Evolutionary conservation across 2,888 invertebrate genomes (phyloP).

Genomic region (Orchesellides sinensis): DNA sequence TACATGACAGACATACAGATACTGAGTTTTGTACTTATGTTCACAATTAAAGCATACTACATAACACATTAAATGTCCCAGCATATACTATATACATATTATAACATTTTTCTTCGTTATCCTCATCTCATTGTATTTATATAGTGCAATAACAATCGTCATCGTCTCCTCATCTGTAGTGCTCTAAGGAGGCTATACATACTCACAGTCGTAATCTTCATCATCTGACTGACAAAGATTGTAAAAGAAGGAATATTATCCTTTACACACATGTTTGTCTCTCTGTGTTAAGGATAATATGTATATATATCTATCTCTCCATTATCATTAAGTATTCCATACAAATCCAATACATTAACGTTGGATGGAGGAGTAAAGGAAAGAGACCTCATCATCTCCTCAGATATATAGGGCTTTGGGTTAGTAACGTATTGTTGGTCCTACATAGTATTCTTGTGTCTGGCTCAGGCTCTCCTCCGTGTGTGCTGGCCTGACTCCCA

Average conservation of each 20-base stretch:
- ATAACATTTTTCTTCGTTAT: too few species aligned
- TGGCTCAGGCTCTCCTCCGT: conserved; percentile 11
- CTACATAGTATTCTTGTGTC: conserved; percentile 23
- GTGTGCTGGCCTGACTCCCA: conserved; percentile 3
- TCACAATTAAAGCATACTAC: too few species aligned
- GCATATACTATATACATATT: too few species aligned
- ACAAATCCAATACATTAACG: not conserved
- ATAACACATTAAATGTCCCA: too few species aligned
- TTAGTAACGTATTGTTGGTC: conserved; percentile 39
- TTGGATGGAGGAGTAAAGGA: not conserved
- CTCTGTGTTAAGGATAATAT: not conserved
- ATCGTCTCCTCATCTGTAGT: too few species aligned
- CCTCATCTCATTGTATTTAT: too few species aligned
- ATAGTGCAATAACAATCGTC: too few species aligned
- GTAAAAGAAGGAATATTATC: conserved; percentile 17
- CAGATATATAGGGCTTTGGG: conserved; percentile 60
- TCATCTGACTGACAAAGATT: conserved; percentile 26
- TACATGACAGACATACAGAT: too few species aligned
- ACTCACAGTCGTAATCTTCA: conserved; percentile 23
- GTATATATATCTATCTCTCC: not conserved
- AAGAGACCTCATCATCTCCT: not conserved
- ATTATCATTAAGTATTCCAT: not conserved
- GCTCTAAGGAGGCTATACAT: too few species aligned
- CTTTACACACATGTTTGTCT: too few species aligned
- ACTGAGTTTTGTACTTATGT: too few species aligned